A percentile compares a stretch with the other conserved stretches of the same genome.
Conservation (phyloP, 2,797 vertebrate genomes). For the Malacoctenus gilli region DNA sequence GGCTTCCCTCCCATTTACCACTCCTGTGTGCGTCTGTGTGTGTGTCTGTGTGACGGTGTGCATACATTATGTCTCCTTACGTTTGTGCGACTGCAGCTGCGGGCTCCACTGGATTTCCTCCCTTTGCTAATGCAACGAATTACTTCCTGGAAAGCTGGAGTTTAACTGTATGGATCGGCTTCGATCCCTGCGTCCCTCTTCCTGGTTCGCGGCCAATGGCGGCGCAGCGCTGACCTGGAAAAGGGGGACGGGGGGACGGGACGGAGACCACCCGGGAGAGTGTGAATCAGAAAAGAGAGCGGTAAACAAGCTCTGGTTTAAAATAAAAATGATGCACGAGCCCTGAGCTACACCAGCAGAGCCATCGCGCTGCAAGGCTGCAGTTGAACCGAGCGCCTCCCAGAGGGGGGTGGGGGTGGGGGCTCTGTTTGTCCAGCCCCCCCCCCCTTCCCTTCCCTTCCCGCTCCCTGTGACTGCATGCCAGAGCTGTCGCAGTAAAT, state of each 20-base stretch:
- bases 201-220: no score
- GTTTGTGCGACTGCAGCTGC: conserved; percentile 14
- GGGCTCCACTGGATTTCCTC: conserved; percentile 1
- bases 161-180: conserved; percentile 3
- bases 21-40: conserved; percentile 4
- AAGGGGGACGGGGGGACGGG: no score
- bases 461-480: conserved; percentile 19
- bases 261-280: conserved; percentile 17
- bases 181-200: no score
- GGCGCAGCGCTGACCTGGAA: conserved; percentile 10
- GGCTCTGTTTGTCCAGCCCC: conserved; percentile 40
- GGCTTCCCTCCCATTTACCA: conserved; percentile 56
- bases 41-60: not conserved
- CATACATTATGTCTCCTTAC: conserved; percentile 28
- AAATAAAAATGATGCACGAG: conserved; percentile 38
- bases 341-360: conserved; percentile 38
- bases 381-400: conserved; percentile 41
- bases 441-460: no score
- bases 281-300: conserved; percentile 14
- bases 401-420: conserved; percentile 37
- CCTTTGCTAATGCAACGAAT: not conserved
- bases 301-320: conserved; percentile 41
- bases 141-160: not conserved
- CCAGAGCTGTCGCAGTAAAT: conserved; percentile 54
- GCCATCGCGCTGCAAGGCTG: conserved; percentile 30